A percentile compares a stretch with the other conserved stretches of the same genome.
phyloP scores from a whole-genome alignment of 2,113 vertebrate species.

The Pyxicephalus adspersus region DNA sequence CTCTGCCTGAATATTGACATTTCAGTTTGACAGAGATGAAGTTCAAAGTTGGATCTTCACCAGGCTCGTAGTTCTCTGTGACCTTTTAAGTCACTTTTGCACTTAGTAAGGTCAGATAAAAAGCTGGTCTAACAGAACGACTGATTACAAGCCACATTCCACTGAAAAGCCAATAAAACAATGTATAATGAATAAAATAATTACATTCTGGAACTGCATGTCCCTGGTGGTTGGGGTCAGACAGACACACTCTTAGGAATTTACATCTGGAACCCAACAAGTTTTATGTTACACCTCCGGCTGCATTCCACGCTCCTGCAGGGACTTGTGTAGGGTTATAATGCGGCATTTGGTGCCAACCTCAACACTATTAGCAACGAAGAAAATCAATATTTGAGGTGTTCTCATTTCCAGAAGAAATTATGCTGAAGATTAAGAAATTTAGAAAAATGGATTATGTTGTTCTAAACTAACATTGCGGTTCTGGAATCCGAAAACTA shows the following conservation, averaged over 20 bases:
- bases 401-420: conserved; percentile 22
- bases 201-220: no score
- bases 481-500: not conserved
- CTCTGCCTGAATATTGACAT: no score
- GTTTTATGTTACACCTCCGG: conserved; percentile 1
- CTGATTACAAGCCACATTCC: no score
- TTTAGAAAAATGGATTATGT: not conserved
- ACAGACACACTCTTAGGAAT: not conserved
- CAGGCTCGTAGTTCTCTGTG: no score
- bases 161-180: no score
- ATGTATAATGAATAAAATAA: no score
- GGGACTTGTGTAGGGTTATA: not conserved
- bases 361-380: conserved; percentile 14
- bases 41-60: no score
- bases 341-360: conserved; percentile 21
- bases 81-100: no score
- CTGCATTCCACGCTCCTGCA: not conserved
- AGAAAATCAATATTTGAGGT: conserved; percentile 32
- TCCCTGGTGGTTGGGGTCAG: no score
- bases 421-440: not conserved
- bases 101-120: no score
- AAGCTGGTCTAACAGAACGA: no score
- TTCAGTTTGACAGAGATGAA: no score
- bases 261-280: not conserved
- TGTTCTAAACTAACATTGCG: conserved; percentile 5